Conservation (phyloP, 2,113 vertebrate species). For the Chaenogobius annularis region DNA sequence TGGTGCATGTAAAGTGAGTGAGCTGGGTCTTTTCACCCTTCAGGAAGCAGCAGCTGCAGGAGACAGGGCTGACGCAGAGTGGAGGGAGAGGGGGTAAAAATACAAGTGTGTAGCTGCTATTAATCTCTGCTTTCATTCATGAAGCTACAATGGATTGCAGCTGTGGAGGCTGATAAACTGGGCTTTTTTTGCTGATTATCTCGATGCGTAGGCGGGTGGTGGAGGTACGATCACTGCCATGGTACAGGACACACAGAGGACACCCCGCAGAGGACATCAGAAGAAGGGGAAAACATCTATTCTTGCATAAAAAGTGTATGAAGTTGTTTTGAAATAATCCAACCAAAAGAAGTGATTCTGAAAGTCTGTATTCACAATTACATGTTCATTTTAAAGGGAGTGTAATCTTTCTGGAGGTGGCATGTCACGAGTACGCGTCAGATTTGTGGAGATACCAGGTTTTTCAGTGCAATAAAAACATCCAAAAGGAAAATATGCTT, state of each 20-base stretch:
- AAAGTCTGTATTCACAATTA: too few species aligned
- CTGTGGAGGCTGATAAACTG: constrained; percentile 76
- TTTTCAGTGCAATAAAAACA: too few species aligned
- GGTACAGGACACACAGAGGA: constrained; percentile 29
- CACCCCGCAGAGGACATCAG: neutral
- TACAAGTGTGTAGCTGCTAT: constrained; percentile 34
- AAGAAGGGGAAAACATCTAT: neutral
- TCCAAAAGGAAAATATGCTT: too few species aligned
- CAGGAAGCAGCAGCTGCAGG: constrained; percentile 61
- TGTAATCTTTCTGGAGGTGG: too few species aligned
- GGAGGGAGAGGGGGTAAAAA: constrained; percentile 14
- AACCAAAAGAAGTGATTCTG: too few species aligned
- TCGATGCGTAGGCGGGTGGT: constrained; percentile 59
- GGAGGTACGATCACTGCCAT: constrained; percentile 65
- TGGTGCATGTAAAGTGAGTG: constrained; percentile 41
- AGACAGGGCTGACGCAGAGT: constrained; percentile 51
- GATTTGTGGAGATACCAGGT: too few species aligned
- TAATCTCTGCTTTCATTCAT: constrained; percentile 64
- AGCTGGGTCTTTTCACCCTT: constrained; percentile 49
- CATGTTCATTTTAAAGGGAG: too few species aligned
- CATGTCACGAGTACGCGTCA: too few species aligned
- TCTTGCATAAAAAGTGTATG: too few species aligned
- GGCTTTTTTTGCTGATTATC: constrained; percentile 71
- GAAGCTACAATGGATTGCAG: constrained; percentile 76
- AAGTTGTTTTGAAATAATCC: too few species aligned